These are phyloP conservation scores for Colius striatus DNA, from an alignment of 2,113 vertebrate species.

Conservation along the genomic window DNA sequence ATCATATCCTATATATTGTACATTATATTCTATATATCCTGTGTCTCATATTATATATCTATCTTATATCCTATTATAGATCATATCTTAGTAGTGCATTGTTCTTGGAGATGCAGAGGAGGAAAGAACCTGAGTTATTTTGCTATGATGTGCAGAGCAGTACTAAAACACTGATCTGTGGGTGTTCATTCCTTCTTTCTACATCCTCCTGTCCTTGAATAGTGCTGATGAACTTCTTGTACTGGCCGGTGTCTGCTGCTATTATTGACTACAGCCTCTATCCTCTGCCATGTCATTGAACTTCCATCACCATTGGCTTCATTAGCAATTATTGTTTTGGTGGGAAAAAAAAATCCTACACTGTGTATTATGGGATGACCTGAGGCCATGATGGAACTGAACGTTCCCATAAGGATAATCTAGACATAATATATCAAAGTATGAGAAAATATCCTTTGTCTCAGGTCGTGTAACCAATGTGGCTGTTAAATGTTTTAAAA, in stretches of 20 bases:
- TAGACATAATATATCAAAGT: conserved; percentile 59
- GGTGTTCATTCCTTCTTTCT: neutral
- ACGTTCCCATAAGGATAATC: conserved; percentile 62
- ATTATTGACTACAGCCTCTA: conserved; percentile 22
- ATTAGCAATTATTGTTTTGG: conserved; percentile 67
- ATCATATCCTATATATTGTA: neutral
- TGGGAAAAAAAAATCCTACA: conserved; percentile 20
- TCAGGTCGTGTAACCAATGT: conserved; percentile 63
- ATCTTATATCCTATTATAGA: neutral
- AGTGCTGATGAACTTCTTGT: neutral
- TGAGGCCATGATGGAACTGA: conserved; percentile 46
- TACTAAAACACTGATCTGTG: neutral
- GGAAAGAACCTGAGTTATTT: neutral
- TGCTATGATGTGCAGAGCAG: neutral
- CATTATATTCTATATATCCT: neutral
- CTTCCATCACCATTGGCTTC: conserved; percentile 55
- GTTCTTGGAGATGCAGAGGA: neutral
- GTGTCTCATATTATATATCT: neutral
- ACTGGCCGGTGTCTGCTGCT: conserved; percentile 5
- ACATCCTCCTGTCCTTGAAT: conserved; percentile 7
- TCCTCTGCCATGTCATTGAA: conserved; percentile 61
- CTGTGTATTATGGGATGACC: conserved; percentile 51
- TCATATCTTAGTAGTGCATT: neutral
- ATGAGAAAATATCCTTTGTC: conserved; percentile 72
- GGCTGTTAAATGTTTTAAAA: conserved; percentile 75